A percentile compares a stretch with the other conserved stretches of the same genome.
These are phyloP conservation scores for Noctua fimbriata DNA, from an alignment of 2,888 invertebrate species.

Conservation along the genomic window DNA sequence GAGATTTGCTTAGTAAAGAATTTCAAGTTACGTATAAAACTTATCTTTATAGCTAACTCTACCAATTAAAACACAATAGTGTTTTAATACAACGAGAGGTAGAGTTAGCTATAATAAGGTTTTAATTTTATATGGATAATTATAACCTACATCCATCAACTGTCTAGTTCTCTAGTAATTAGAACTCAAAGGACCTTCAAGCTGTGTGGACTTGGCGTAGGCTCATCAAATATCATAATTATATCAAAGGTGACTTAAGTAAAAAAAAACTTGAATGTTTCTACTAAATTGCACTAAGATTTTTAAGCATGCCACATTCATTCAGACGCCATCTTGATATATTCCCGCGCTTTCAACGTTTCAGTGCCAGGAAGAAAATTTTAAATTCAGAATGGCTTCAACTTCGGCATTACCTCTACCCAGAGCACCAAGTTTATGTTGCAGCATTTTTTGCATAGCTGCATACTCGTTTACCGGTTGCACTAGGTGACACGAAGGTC, in stretches of 20 bases:
- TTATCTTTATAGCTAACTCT: too few relatives aligned
- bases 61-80: too few relatives aligned
- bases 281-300: too few relatives aligned
- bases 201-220: neutral
- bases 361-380: neutral
- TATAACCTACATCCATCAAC: neutral
- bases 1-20: neutral
- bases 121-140: slow-evolving; percentile 13
- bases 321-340: neutral
- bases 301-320: too few relatives aligned
- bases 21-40: neutral
- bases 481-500: slow-evolving; percentile 43
- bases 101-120: neutral
- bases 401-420: neutral
- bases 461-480: slow-evolving; percentile 26
- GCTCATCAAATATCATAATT: too few relatives aligned
- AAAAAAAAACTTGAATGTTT: too few relatives aligned
- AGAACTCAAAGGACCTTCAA: neutral
- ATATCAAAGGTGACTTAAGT: too few relatives aligned
- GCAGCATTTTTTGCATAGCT: slow-evolving; percentile 18
- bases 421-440: neutral
- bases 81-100: slow-evolving; percentile 6
- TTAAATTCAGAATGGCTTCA: neutral
- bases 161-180: slow-evolving; percentile 11
- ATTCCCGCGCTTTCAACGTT: neutral